phyloP scores from a whole-genome alignment of 1,140 invertebrate genomes.

The Sogatella furcifera region DNA sequence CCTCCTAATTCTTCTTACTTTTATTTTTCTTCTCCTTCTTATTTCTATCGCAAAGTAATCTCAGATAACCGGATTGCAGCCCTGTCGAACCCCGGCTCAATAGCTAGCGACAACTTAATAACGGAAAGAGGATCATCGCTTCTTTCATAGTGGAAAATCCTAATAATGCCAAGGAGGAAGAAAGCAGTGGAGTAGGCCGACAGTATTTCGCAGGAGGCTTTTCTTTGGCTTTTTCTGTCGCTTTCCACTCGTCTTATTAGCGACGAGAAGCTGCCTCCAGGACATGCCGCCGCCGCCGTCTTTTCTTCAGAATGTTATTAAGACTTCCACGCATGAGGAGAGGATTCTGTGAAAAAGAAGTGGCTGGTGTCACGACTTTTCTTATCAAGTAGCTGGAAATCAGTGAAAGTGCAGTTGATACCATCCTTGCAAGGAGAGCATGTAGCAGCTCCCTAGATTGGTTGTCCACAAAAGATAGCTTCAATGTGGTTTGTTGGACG shows the following conservation, averaged over 20 bases:
- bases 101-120: not conserved
- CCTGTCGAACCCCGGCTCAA: not conserved
- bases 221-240: not conserved
- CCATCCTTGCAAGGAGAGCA: no score
- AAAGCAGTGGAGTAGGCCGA: not conserved
- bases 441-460: no score
- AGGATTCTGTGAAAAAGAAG: no score
- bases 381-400: no score
- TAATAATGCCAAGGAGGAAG: not conserved
- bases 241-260: not conserved
- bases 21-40: not conserved
- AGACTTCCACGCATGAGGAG: no score
- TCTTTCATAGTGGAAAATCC: conserved; percentile 1
- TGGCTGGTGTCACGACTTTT: no score
- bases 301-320: no score
- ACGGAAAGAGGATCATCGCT: not conserved
- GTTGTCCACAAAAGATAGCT: no score
- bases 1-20: not conserved
- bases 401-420: no score
- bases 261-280: no score
- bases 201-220: not conserved
- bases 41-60: not conserved
- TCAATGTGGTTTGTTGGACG: no score
- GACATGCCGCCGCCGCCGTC: no score
- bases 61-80: not conserved